Percentiles rank a stretch among this genome's conserved stretches.
phyloP scores from a whole-genome alignment of 2,113 vertebrate genomes.

The Callipepla squamata region DNA sequence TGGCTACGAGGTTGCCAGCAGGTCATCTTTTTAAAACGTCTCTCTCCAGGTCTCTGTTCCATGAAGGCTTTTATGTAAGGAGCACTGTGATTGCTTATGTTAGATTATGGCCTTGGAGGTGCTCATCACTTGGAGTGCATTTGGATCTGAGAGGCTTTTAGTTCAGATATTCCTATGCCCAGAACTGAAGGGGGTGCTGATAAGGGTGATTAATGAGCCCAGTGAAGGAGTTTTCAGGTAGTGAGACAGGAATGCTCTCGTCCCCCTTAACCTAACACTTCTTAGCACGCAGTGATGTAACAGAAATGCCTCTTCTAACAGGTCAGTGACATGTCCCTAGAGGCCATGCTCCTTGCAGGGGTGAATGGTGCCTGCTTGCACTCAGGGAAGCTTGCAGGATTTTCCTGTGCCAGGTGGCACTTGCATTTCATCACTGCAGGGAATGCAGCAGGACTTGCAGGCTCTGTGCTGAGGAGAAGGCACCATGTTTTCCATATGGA shows the following conservation, averaged over 20 bases:
- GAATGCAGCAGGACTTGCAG: neutral
- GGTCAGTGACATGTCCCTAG: neutral
- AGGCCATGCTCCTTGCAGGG: neutral
- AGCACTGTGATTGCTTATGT: fast-evolving
- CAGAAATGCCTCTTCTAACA: neutral
- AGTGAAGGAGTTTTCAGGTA: neutral
- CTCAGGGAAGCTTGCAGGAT: fast-evolving
- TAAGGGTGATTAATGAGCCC: neutral
- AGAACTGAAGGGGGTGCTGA: neutral
- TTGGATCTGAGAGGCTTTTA: conserved; percentile 22
- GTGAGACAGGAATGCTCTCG: conserved; percentile 3
- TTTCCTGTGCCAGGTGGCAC: neutral
- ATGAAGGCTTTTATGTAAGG: neutral
- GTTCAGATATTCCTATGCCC: neutral
- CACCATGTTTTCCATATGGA: neutral
- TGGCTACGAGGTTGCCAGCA: neutral
- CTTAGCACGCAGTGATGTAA: neutral
- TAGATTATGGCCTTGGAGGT: conserved; percentile 4
- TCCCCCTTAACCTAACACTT: neutral
- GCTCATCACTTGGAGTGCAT: neutral
- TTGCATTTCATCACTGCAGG: neutral
- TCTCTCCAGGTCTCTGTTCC: neutral
- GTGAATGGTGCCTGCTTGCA: neutral
- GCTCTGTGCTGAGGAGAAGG: neutral
- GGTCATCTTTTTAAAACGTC: neutral